Conservation (phyloP, 2,888 invertebrate species). For the Drosophila paranaensis region DNA sequence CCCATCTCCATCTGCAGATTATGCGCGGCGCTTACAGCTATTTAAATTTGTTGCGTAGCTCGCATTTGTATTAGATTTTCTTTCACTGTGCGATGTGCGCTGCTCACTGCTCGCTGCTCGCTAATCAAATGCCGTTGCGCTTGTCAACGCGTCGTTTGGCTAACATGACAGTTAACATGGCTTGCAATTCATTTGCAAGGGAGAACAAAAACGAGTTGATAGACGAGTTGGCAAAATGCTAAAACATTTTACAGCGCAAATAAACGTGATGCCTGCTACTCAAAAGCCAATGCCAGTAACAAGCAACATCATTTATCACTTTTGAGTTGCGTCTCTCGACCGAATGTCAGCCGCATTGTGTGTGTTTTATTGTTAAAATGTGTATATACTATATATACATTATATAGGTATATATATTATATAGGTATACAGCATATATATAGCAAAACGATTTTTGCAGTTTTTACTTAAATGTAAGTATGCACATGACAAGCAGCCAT, state of each 20-base stretch:
- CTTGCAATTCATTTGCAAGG: constrained; percentile 62
- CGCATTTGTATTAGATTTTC: constrained; percentile 45
- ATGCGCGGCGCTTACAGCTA: constrained; percentile 81
- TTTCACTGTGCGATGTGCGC: background rate
- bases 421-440: constrained; percentile 36
- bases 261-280: constrained; percentile 65
- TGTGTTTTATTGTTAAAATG: constrained; percentile 61
- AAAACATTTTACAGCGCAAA: constrained; percentile 72
- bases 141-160: constrained; percentile 71
- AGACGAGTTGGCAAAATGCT: constrained; percentile 53
- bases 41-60: constrained; percentile 74
- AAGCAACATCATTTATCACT: constrained; percentile 78
- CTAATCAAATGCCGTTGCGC: constrained; percentile 63
- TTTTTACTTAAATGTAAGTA: constrained; percentile 43
- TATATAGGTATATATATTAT: no score
- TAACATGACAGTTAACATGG: constrained; percentile 79
- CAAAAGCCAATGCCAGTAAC: constrained; percentile 68
- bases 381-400: no score
- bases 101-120: background rate
- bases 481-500: constrained; percentile 35
- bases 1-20: constrained; percentile 53
- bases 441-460: constrained; percentile 61
- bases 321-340: constrained; percentile 38
- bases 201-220: constrained; percentile 17
- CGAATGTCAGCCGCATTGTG: constrained; percentile 59